Conservation (phyloP, 2,113 vertebrate species). For the Polyodon spathula region DNA sequence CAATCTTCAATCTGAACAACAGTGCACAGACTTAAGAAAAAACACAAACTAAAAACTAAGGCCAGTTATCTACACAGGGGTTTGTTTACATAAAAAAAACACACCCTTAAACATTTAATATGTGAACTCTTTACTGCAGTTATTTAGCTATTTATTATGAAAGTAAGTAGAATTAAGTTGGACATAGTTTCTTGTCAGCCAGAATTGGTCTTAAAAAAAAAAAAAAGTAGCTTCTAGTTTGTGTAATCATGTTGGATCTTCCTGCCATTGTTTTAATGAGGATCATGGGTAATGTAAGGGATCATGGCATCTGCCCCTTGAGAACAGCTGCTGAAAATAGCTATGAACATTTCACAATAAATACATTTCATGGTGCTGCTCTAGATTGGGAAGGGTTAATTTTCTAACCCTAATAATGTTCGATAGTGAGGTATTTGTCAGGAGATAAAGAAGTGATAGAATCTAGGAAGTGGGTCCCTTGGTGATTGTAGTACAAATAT, state of each 20-base stretch:
- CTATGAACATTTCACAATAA: no score
- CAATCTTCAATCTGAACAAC: neutral
- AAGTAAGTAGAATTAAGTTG: neutral
- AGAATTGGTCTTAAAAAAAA: no score
- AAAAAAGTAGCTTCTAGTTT: neutral
- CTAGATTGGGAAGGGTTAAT: constrained; percentile 81
- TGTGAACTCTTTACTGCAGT: neutral
- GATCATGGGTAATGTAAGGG: constrained; percentile 61
- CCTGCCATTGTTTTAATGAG: constrained; percentile 67
- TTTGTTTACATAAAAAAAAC: no score
- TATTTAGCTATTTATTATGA: neutral
- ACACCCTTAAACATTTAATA: neutral
- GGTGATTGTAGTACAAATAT: constrained; percentile 98
- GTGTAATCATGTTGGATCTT: constrained; percentile 66
- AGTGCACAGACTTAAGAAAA: no score
- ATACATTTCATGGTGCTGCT: no score
- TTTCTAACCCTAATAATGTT: constrained; percentile 98
- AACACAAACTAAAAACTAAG: constrained; percentile 6
- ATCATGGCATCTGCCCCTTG: constrained; percentile 65
- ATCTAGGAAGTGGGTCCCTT: constrained; percentile 95
- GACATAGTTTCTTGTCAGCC: neutral
- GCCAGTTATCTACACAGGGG: no score
- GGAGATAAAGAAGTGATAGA: constrained; percentile 99
- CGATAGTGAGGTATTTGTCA: constrained; percentile 98
- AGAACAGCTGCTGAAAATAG: constrained; percentile 62